Evolutionary conservation across 2,888 invertebrate genomes (phyloP), one percentile per base, ranked within the genome.

Genomic region (Aricia artaxerxes): DNA sequence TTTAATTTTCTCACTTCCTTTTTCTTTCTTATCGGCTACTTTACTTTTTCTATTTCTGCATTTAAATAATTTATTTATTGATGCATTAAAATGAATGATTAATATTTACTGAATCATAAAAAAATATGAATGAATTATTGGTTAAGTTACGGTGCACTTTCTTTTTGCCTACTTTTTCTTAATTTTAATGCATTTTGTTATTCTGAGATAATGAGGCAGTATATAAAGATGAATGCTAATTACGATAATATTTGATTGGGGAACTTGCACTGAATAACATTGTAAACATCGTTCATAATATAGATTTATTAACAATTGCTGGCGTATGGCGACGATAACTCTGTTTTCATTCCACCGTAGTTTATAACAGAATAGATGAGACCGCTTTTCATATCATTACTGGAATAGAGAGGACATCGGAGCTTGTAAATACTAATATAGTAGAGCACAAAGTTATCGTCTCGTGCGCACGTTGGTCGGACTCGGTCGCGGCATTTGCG

Each of bases 401-500:
- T 69, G 69, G 31, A 16, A 35, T 69, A 69, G 69, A 35, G 9
- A 69, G 13, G 35, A 69, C 69, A 69, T 38, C 5, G 69, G 35
- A 69, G 80, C 81, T 79, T 78, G 44, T 73, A 69, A 69, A 80
- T 57, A 76, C 38, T 81, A 80, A 79, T 80, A 81, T 82, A 84
- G 81, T 83, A 84, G 85, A 85, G 85, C 85, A 90, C 93, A 92
- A 93, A 92, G 93, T 92, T 94, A 93, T 84, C 89, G 92, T 91
- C 91, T 88, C 86, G 86, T 85, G 85, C 87, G 88, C 89, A 83
- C 84, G 85, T 85, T 79, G 88, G 87, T 90, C 89, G 88, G 88
- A 88, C 86, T 89, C 90, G 90, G 90, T 90, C 90, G 92, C 91
- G 88, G 90, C 90, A 90, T 91, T 86, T 92, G 93, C 92, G 94